phyloP scores from a whole-genome alignment of 2,113 vertebrate species.

The Colossoma macropomum region DNA sequence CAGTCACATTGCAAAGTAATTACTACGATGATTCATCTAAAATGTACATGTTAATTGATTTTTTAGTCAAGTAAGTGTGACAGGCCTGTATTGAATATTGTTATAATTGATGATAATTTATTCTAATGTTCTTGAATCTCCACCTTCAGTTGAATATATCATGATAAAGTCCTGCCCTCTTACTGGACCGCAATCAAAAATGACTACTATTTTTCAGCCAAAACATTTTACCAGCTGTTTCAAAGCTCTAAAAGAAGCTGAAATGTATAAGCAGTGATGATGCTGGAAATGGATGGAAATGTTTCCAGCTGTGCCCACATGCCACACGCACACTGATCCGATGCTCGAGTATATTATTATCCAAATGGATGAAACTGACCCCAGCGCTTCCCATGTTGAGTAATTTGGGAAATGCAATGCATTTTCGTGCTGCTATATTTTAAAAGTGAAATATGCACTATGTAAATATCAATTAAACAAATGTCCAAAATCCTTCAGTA shows the following conservation, averaged over 20 bases:
- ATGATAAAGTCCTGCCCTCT: no score
- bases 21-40: no score
- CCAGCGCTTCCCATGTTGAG: neutral
- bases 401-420: neutral
- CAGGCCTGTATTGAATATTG: no score
- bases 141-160: no score
- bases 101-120: neutral
- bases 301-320: neutral
- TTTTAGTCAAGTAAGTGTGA: no score
- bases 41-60: no score
- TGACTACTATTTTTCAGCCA: no score
- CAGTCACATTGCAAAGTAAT: no score
- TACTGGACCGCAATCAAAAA: neutral
- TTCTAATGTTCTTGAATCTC: conserved; percentile 46
- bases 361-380: conserved; percentile 5
- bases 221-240: neutral
- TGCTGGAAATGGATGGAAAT: neutral
- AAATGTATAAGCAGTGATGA: neutral
- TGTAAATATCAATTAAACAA: neutral
- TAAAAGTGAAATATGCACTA: neutral
- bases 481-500: neutral
- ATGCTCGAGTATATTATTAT: neutral
- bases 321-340: neutral
- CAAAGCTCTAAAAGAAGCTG: neutral
- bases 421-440: neutral